Conservation (phyloP, 2,888 invertebrate species). For the Petrolisthes cinctipes region DNA sequence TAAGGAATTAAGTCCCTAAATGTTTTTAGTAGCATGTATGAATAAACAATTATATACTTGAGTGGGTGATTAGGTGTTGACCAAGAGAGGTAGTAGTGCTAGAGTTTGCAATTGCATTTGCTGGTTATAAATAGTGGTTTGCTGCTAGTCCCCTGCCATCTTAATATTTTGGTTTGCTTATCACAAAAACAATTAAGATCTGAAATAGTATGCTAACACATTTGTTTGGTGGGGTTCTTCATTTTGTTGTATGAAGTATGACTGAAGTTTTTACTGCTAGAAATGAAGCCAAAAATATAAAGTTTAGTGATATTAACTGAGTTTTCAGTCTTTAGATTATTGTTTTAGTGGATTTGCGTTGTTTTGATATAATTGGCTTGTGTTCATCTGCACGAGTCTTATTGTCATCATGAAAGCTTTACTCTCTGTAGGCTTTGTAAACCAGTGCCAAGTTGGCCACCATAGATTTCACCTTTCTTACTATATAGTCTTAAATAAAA, state of each 20-base stretch:
- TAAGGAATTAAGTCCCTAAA: no score
- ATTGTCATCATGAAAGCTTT: not conserved
- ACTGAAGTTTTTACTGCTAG: not conserved
- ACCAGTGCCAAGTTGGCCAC: not conserved
- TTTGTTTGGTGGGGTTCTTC: not conserved
- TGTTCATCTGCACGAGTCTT: not conserved
- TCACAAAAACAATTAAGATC: conserved; percentile 19
- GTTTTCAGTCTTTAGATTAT: not conserved
- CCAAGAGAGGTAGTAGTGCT: conserved; percentile 11
- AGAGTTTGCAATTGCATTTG: conserved; percentile 37
- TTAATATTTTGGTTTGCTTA: conserved; percentile 45
- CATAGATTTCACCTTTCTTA: not conserved
- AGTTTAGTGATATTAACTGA: not conserved
- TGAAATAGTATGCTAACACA: conserved; percentile 3
- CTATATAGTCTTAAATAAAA: conserved; percentile 10
- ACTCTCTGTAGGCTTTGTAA: not conserved
- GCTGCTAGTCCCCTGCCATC: conserved; percentile 54
- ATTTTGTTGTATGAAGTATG: not conserved
- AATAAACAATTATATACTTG: no score
- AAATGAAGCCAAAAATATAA: conserved; percentile 12
- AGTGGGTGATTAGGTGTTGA: no score
- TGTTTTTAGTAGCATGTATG: no score
- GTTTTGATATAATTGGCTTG: not conserved
- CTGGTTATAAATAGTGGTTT: conserved; percentile 32
- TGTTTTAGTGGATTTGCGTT: not conserved